A percentile compares a stretch with the other conserved stretches of the same genome.
phyloP scores from a whole-genome alignment of 2,113 vertebrate genomes.

The Mandrillus leucophaeus region DNA sequence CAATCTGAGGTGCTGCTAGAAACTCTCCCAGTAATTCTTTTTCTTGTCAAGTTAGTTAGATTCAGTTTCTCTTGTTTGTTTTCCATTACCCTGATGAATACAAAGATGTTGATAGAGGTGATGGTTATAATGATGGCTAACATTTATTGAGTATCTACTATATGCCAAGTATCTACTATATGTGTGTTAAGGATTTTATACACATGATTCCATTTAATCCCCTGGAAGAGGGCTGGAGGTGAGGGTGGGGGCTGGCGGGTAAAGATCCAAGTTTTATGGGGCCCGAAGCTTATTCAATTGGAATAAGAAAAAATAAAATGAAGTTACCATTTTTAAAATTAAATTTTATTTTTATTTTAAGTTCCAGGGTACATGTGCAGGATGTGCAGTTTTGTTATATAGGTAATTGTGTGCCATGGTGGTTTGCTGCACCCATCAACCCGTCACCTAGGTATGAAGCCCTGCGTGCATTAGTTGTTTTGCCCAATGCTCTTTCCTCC shows the following conservation, averaged over 20 bases:
- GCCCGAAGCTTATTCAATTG: not conserved
- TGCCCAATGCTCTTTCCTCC: too few species aligned
- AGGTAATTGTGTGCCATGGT: too few species aligned
- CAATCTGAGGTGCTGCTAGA: not conserved
- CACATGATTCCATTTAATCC: not conserved
- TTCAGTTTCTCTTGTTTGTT: not conserved
- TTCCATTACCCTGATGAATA: not conserved
- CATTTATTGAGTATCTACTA: not conserved
- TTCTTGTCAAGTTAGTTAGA: not conserved
- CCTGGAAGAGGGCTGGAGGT: not conserved
- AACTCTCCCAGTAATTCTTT: not conserved
- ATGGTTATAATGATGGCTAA: too few species aligned
- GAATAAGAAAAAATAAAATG: not conserved
- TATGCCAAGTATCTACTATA: not conserved
- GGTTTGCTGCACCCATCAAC: too few species aligned
- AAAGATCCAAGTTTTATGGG: not conserved
- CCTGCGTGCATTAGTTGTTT: too few species aligned
- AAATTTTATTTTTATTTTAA: too few species aligned
- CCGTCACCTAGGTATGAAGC: too few species aligned
- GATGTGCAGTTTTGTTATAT: too few species aligned
- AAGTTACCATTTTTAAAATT: not conserved
- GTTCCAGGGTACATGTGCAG: too few species aligned
- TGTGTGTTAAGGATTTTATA: not conserved
- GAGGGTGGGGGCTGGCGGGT: not conserved
- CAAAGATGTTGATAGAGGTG: rapidly evolving